Evolutionary conservation across 2,797 vertebrate genomes (phyloP).

Genomic region (Fistularia tabacaria): DNA sequence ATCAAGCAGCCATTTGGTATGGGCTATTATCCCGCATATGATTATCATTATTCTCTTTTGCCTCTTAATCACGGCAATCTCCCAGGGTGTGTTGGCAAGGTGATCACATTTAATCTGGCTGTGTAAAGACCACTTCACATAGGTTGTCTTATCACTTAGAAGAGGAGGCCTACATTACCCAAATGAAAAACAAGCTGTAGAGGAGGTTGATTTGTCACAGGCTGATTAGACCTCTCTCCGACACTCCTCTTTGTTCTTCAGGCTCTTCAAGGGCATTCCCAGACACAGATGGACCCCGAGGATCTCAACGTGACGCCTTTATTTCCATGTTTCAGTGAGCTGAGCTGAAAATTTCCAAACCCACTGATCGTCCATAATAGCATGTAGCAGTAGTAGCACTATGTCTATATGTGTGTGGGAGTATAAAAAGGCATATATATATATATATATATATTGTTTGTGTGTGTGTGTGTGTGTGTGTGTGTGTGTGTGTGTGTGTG

Average conservation of each 20-base stretch:
- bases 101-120: constrained; percentile 71
- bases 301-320: constrained; percentile 10
- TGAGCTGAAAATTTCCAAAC: constrained; percentile 13
- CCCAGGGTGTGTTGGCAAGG: constrained; percentile 62
- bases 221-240: constrained; percentile 61
- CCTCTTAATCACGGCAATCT: constrained; percentile 71
- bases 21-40: constrained; percentile 71
- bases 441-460: no score
- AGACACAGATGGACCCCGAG: background rate
- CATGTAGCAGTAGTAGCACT: background rate
- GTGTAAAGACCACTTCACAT: constrained; percentile 55
- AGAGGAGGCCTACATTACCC: constrained; percentile 65
- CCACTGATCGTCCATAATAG: background rate
- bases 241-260: constrained; percentile 32
- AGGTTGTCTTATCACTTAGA: constrained; percentile 70
- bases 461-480: constrained; percentile 3
- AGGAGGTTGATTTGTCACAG: constrained; percentile 68
- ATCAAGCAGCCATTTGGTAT: constrained; percentile 62
- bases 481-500: constrained; percentile 1
- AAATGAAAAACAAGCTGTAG: constrained; percentile 71
- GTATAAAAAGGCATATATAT: no score
- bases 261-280: constrained; percentile 55
- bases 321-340: constrained; percentile 7
- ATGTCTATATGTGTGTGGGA: background rate
- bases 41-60: constrained; percentile 72